Evolutionary conservation across 2,888 invertebrate genomes (phyloP).

Genomic region (Crocallis elinguaria): DNA sequence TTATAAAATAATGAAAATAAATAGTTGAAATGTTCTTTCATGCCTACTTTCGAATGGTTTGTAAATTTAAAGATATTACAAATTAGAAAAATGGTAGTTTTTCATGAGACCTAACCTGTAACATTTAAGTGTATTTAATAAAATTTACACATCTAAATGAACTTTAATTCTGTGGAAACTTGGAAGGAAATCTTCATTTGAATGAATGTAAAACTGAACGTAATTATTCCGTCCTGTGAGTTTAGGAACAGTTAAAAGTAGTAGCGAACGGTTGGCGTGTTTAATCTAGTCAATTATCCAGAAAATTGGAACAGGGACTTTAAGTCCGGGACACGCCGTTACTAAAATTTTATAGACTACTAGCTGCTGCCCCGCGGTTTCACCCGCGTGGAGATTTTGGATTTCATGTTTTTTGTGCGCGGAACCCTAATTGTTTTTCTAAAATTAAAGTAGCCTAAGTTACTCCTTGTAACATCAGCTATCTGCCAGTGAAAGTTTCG

Average conservation of each 20-base stretch:
- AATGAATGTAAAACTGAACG: constrained; percentile 60
- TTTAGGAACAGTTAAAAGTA: constrained; percentile 61
- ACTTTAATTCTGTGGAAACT: constrained; percentile 48
- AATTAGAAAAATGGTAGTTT: no score
- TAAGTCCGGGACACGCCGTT: constrained; percentile 44
- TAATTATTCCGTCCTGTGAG: constrained; percentile 62
- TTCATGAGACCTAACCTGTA: constrained; percentile 31
- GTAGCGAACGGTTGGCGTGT: constrained; percentile 56
- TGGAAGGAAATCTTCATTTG: constrained; percentile 56
- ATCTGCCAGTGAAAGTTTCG: no score
- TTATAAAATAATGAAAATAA: no score
- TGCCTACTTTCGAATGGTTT: neutral
- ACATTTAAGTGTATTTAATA: constrained; percentile 43
- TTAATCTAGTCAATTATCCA: constrained; percentile 73
- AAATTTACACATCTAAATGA: constrained; percentile 51
- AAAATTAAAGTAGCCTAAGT: no score
- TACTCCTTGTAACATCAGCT: no score
- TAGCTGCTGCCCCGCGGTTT: no score
- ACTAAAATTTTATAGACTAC: constrained; percentile 45
- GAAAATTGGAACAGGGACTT: constrained; percentile 58
- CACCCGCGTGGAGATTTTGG: no score
- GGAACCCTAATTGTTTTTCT: no score
- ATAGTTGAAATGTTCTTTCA: no score
- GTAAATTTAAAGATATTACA: neutral
- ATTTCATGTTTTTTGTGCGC: no score